These are phyloP conservation scores for Melierax canorus DNA, from an alignment of 2,113 vertebrate species.

Conservation along the genomic window DNA sequence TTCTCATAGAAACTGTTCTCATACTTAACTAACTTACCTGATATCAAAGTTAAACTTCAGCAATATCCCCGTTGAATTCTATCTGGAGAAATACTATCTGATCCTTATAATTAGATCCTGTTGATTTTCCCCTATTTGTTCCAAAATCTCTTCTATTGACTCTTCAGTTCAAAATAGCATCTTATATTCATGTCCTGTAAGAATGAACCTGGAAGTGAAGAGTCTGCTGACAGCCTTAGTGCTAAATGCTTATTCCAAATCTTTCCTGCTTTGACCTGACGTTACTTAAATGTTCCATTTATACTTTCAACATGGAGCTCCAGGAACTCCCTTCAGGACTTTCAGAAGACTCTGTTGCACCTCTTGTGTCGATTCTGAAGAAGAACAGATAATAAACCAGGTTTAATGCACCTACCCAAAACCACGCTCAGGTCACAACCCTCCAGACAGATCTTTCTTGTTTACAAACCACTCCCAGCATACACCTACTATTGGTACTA, in stretches of 20 bases:
- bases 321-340: neutral
- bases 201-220: neutral
- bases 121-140: neutral
- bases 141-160: neutral
- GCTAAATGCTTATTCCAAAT: neutral
- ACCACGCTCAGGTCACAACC: neutral
- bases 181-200: neutral
- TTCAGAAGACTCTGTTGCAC: neutral
- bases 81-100: neutral
- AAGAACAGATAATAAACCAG: neutral
- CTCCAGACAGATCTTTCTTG: neutral
- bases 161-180: neutral
- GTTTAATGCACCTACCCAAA: neutral
- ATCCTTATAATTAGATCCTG: neutral
- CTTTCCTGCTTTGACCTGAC: neutral
- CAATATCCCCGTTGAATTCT: neutral
- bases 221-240: neutral
- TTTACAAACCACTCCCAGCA: neutral
- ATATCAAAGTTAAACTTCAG: neutral
- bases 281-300: neutral
- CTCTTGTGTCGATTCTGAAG: neutral
- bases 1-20: neutral
- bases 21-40: neutral
- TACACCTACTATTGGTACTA: neutral
- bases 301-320: neutral